Base-by-base conservation (phyloP, 2,113 vertebrate species). In the Forbesichthys agassizii region DNA sequence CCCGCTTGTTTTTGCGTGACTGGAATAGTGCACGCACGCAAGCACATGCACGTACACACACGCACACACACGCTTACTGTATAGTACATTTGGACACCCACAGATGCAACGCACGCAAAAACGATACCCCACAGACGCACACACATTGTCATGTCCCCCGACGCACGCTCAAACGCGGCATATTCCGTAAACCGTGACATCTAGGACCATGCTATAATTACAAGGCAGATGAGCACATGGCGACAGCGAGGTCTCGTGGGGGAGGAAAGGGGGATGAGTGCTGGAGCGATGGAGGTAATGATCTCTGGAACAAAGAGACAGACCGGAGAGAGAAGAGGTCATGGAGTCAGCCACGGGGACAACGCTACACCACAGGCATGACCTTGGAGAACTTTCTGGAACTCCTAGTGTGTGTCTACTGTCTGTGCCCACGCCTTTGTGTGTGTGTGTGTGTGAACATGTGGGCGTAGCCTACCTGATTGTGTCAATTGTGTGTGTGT, bases 201-300 rank as follows among this genome's bases (percentile, higher is more conserved):
- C 89, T 84, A 92, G 89, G 88, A 92, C 87, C 79, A 83, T 84
- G 89, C 88, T 89, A 92, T 92, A 93, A 93, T 92, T 93, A 94
- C 90, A 90, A 91, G 90, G 89, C 91, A 88, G 89, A 88, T 89
- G 91, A 93, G 91, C 91, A 92, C 86, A 85, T 89, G 81, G 86
- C 84, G 92, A 91, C 66, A 82, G 89, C 88, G 78, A 62, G 64
- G 73, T 87, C 85, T 85, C 91, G 64, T 81, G 83, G 81, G 73
- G 80, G 66, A 69, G 81, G 27, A 27, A 27, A 2, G 27, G 27
- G 27, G 27, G 27, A 3, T 3, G 27, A 27, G 27, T 27, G 27
- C 0, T 69, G 36, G 70, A 79, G 79, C 78, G 69, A 75, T 78
- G 62, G 79, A 91, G 91, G 91, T 88, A 88, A 86, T 89, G 83